These are phyloP conservation scores for Aspidiotus rigidus DNA, from an alignment of 2,888 invertebrate species.

Conservation along the genomic window DNA sequence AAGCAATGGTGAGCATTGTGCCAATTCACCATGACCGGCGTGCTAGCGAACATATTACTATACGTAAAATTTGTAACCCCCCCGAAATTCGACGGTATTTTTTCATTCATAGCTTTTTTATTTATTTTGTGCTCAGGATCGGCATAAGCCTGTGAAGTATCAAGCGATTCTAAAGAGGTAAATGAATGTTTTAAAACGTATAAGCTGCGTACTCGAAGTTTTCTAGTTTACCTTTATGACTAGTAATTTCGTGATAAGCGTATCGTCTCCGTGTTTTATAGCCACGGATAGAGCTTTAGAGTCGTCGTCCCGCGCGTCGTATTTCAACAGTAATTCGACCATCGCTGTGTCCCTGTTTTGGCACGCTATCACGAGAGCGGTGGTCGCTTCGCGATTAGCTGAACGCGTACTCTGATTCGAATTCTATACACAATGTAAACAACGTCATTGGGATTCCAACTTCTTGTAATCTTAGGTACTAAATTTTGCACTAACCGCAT, in stretches of 20 bases:
- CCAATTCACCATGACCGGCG: slow-evolving; percentile 86
- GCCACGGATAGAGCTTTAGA: slow-evolving; percentile 71
- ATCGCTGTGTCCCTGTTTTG: slow-evolving; percentile 57
- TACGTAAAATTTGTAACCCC: slow-evolving; percentile 57
- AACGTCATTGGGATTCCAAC: no score
- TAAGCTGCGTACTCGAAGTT: neutral
- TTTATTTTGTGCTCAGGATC: slow-evolving; percentile 91
- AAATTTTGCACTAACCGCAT: slow-evolving; percentile 6
- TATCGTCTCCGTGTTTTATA: slow-evolving; percentile 62
- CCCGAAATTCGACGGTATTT: slow-evolving; percentile 50
- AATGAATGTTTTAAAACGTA: neutral
- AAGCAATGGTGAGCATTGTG: slow-evolving; percentile 62
- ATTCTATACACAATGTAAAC: neutral
- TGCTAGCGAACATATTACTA: slow-evolving; percentile 69
- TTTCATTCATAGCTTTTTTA: slow-evolving; percentile 68
- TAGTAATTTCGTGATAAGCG: slow-evolving; percentile 68
- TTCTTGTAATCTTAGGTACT: no score
- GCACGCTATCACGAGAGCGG: slow-evolving; percentile 58
- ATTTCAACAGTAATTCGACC: slow-evolving; percentile 65
- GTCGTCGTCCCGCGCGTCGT: slow-evolving; percentile 80
- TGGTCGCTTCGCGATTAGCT: slow-evolving; percentile 18
- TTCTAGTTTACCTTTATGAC: slow-evolving; percentile 54
- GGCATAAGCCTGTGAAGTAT: slow-evolving; percentile 53
- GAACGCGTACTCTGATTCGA: neutral
- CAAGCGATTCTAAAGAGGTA: neutral